Evolutionary conservation across 2,113 vertebrate species (phyloP).

Genomic region (Albula glossodonta): DNA sequence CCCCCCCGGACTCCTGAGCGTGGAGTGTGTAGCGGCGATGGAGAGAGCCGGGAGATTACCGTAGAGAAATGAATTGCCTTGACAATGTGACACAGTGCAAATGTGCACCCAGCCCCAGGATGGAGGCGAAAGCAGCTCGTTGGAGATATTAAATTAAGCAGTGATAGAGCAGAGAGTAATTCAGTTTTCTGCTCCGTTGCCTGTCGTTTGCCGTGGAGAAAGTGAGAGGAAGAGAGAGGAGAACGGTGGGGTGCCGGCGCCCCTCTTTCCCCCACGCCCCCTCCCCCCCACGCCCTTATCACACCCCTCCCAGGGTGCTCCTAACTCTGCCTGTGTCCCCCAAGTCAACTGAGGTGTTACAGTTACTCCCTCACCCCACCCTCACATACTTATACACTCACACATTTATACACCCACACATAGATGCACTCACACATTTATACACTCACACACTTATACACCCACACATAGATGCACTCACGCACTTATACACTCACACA

Average conservation of each 20-base stretch:
- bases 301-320: constrained; percentile 24
- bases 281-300: not conserved
- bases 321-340: not conserved
- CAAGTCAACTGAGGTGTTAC: not conserved
- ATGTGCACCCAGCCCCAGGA: constrained; percentile 79
- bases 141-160: constrained; percentile 99
- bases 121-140: constrained; percentile 77
- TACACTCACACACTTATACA: no score
- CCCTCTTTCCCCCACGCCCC: constrained; percentile 49
- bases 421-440: no score
- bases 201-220: constrained; percentile 71
- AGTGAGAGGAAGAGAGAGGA: constrained; percentile 37
- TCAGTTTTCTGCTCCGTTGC: constrained; percentile 97
- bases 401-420: no score
- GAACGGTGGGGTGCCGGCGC: no score
- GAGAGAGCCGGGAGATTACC: constrained; percentile 74
- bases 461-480: no score
- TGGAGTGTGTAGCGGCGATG: constrained; percentile 27
- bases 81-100: constrained; percentile 89
- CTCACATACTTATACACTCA: no score
- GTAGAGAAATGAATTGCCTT: constrained; percentile 79
- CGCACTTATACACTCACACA: no score
- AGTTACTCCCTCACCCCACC: no score
- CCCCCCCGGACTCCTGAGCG: constrained; percentile 57
- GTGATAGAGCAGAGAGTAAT: constrained; percentile 95